These are phyloP conservation scores for Oriolus oriolus DNA, from an alignment of 2,113 vertebrate genomes.

Conservation along the genomic window DNA sequence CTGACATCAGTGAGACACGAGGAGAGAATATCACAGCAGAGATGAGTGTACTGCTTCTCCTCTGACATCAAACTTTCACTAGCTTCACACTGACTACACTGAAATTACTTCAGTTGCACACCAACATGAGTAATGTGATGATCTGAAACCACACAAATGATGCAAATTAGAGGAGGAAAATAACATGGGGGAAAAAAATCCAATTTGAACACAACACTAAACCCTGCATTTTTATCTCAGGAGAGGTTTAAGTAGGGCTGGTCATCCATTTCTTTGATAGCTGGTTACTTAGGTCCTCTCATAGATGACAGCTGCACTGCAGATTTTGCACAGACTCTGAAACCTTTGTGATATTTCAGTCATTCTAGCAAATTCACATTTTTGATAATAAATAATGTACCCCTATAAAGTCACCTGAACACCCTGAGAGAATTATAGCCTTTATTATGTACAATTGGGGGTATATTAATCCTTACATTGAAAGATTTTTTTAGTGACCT, in stretches of 20 bases:
- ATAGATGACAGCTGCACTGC: not conserved
- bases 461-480: constrained; percentile 43
- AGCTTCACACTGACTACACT: not conserved
- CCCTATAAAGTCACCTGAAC: constrained; percentile 43
- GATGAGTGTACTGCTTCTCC: not conserved
- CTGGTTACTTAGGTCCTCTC: not conserved
- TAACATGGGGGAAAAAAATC: not conserved
- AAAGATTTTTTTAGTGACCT: constrained; percentile 51
- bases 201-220: not conserved
- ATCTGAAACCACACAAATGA: not conserved
- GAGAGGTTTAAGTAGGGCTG: not conserved
- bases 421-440: constrained; percentile 21
- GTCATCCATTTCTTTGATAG: not conserved
- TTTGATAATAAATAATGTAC: constrained; percentile 47
- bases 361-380: constrained; percentile 35
- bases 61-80: not conserved
- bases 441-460: constrained; percentile 44
- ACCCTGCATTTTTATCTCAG: not conserved
- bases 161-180: not conserved
- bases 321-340: not conserved
- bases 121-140: not conserved
- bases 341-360: constrained; percentile 26
- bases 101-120: not conserved
- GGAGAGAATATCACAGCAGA: not conserved
- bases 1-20: not conserved